Evolutionary conservation across 1,140 invertebrate species (phyloP).

Genomic region (Ooceraea biroi): DNA sequence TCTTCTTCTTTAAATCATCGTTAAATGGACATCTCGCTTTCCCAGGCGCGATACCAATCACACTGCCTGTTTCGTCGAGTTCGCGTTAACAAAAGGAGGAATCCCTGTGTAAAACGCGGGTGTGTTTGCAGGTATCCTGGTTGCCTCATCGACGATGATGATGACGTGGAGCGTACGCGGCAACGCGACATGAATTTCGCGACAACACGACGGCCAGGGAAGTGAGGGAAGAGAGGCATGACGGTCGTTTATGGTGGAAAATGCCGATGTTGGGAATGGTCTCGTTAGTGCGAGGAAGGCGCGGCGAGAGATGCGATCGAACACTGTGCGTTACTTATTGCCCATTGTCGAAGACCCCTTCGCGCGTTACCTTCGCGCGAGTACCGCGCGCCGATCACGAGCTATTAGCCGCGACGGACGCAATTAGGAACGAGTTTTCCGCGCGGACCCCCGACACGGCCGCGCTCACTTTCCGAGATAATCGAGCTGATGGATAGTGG

Average conservation of each 20-base stretch:
- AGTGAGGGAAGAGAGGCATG: too few relatives aligned
- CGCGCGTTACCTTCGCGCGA: conserved; percentile 42
- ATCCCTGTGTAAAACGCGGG: conserved; percentile 21
- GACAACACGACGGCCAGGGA: not conserved
- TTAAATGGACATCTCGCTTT: conserved; percentile 60
- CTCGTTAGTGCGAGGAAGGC: conserved; percentile 68
- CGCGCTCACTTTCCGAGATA: conserved; percentile 38
- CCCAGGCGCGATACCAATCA: conserved; percentile 67
- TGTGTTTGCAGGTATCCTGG: conserved; percentile 35
- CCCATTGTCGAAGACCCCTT: conserved; percentile 68
- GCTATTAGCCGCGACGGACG: conserved; percentile 66
- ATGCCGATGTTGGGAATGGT: conserved; percentile 66
- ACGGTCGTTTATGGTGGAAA: conserved; percentile 49
- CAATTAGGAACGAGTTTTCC: conserved; percentile 59
- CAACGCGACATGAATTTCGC: conserved; percentile 52
- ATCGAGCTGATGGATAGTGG: conserved; percentile 40
- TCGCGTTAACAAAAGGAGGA: conserved; percentile 65
- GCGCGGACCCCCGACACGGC: not conserved
- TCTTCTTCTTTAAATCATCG: conserved; percentile 6
- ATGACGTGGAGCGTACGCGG: conserved; percentile 51
- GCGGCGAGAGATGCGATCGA: conserved; percentile 70
- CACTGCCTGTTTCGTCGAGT: conserved; percentile 39
- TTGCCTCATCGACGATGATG: conserved; percentile 52
- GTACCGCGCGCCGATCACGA: conserved; percentile 45
- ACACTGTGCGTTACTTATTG: conserved; percentile 73